Conservation (phyloP, 1,140 invertebrate genomes). For the Heliothis virescens region DNA sequence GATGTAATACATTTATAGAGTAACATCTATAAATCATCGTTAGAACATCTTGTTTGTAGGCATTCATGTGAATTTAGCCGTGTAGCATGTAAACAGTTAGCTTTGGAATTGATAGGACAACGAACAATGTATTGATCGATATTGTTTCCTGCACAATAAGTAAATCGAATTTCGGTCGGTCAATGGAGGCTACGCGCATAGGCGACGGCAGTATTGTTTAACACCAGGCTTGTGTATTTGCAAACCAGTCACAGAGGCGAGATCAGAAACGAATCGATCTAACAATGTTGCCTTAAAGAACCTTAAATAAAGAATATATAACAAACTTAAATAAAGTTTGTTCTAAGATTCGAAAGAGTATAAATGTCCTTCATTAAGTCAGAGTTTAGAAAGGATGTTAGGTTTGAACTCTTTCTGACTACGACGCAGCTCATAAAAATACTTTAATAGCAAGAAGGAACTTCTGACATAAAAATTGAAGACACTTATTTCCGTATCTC, state of each 20-base stretch:
- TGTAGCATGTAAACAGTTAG: not conserved
- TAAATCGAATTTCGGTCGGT: no score
- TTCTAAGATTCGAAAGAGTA: not conserved
- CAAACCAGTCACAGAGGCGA: no score
- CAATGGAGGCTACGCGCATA: no score
- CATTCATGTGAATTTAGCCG: not conserved
- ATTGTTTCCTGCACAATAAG: no score
- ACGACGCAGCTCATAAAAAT: constrained; percentile 10
- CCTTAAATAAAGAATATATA: no score
- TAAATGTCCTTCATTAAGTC: not conserved
- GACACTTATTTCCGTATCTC: constrained; percentile 23
- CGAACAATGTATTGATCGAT: no score
- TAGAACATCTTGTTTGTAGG: constrained; percentile 16
- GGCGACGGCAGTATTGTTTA: no score
- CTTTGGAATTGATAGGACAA: no score
- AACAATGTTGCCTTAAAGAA: no score
- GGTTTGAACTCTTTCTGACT: constrained; percentile 18
- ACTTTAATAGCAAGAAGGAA: constrained; percentile 26
- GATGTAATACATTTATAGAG: not conserved
- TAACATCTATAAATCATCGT: constrained; percentile 41
- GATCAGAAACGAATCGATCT: no score
- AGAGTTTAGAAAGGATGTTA: constrained; percentile 2
- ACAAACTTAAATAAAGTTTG: no score
- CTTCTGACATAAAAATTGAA: constrained; percentile 25
- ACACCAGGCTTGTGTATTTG: no score